A percentile compares a stretch with the other conserved stretches of the same genome.
Conservation (phyloP, 2,113 vertebrate genomes). For the Falco punctatus region DNA sequence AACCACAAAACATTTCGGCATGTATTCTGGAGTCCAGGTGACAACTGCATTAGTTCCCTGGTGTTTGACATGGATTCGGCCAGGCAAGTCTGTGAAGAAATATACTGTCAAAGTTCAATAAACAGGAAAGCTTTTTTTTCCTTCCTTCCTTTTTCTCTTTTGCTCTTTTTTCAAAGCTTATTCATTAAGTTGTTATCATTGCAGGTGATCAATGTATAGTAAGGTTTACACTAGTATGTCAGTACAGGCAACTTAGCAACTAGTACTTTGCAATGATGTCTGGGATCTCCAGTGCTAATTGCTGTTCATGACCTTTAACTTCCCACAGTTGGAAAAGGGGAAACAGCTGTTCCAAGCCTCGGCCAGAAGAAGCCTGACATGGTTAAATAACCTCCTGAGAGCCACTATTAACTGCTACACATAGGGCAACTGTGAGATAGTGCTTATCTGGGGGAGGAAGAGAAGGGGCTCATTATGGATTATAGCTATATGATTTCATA, state of each 20-base stretch:
- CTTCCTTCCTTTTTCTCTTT: neutral
- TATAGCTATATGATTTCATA: neutral
- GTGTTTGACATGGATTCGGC: constrained; percentile 29
- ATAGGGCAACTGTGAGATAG: neutral
- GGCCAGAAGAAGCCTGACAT: neutral
- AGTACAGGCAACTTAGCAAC: neutral
- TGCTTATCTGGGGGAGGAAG: neutral
- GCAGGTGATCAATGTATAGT: neutral
- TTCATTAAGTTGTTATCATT: neutral
- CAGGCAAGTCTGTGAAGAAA: constrained; percentile 54
- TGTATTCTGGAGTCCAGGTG: constrained; percentile 59
- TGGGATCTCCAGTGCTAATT: neutral
- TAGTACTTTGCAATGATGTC: neutral
- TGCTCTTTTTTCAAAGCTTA: neutral
- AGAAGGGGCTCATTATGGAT: neutral
- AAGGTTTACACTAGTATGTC: neutral
- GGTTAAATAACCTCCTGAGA: neutral
- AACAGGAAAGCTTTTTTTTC: neutral
- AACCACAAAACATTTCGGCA: constrained; percentile 56
- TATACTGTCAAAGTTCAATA: neutral
- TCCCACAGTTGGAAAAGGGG: neutral
- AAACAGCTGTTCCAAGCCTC: neutral
- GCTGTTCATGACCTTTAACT: neutral
- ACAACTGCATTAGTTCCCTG: neutral
- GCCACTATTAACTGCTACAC: neutral